phyloP scores from a whole-genome alignment of 2,113 vertebrate species.

The Sinosuthora webbiana region DNA sequence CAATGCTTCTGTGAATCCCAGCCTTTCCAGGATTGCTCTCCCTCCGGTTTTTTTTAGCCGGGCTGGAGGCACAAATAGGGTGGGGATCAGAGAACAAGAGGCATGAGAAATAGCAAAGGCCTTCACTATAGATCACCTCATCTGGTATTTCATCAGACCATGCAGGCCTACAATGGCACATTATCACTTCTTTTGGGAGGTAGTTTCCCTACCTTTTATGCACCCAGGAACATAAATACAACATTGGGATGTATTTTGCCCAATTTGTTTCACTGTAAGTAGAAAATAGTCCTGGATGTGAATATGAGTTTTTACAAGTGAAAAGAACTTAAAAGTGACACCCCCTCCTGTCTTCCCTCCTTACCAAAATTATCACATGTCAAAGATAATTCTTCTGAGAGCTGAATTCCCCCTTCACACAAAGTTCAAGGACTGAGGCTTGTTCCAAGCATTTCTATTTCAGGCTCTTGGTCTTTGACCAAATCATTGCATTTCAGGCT shows the following conservation, averaged over 20 bases:
- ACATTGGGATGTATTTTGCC: neutral
- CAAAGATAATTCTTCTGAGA: conserved; percentile 31
- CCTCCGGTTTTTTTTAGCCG: neutral
- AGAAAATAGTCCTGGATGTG: neutral
- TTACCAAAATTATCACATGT: conserved; percentile 28
- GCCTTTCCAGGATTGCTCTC: neutral
- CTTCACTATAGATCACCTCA: neutral
- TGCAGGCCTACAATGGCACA: neutral
- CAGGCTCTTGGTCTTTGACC: conserved; percentile 49
- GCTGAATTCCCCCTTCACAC: conserved; percentile 14
- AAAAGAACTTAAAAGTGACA: neutral
- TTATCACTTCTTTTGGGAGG: neutral
- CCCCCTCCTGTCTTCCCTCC: neutral
- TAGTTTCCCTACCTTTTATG: neutral
- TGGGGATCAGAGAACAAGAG: neutral
- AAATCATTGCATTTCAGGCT: conserved; percentile 1
- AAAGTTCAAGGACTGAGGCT: neutral
- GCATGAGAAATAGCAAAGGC: neutral
- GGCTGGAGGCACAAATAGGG: neutral
- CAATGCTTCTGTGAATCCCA: neutral
- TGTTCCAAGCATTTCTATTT: conserved; percentile 46
- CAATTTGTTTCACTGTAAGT: neutral
- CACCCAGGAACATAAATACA: neutral
- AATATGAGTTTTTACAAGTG: neutral
- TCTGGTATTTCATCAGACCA: neutral